Conservation (phyloP, 1,140 invertebrate species). For the Bombus ignitus region DNA sequence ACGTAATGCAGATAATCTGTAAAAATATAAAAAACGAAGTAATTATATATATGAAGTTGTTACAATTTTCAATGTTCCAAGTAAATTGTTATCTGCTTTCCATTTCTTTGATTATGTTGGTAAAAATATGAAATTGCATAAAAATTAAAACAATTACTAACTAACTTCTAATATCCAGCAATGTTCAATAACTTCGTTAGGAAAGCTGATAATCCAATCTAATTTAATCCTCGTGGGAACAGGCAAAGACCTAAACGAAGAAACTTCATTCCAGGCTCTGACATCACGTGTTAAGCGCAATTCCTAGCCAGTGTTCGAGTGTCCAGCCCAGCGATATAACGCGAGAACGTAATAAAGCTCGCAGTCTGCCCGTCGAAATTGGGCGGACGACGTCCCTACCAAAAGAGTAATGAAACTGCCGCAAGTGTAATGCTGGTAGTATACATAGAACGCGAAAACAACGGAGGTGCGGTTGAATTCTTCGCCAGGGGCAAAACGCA, state of each 20-base stretch:
- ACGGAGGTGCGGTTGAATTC: constrained; percentile 19
- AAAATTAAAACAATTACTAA: too few relatives aligned
- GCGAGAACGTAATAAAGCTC: constrained; percentile 41
- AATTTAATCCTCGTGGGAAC: not conserved
- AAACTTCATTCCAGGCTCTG: not conserved
- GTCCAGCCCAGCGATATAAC: constrained; percentile 3
- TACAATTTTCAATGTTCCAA: too few relatives aligned
- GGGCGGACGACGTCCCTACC: not conserved
- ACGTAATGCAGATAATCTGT: too few relatives aligned
- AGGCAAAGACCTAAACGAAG: not conserved
- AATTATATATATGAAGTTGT: too few relatives aligned
- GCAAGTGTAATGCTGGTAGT: constrained; percentile 57
- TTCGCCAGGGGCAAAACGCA: constrained; percentile 11
- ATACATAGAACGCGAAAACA: constrained; percentile 48
- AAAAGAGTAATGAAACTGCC: constrained; percentile 62
- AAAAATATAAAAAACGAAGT: too few relatives aligned
- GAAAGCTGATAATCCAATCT: not conserved
- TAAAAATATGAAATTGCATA: too few relatives aligned
- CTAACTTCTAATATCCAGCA: too few relatives aligned
- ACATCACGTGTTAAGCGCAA: not conserved
- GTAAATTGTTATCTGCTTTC: too few relatives aligned
- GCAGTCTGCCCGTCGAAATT: constrained; percentile 10
- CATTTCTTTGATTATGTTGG: too few relatives aligned
- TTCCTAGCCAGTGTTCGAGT: not conserved
- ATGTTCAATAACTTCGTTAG: not conserved